A percentile compares a stretch with the other conserved stretches of the same genome.
Evolutionary conservation across 2,888 invertebrate species (phyloP).

Genomic region (Endomychus coccineus): DNA sequence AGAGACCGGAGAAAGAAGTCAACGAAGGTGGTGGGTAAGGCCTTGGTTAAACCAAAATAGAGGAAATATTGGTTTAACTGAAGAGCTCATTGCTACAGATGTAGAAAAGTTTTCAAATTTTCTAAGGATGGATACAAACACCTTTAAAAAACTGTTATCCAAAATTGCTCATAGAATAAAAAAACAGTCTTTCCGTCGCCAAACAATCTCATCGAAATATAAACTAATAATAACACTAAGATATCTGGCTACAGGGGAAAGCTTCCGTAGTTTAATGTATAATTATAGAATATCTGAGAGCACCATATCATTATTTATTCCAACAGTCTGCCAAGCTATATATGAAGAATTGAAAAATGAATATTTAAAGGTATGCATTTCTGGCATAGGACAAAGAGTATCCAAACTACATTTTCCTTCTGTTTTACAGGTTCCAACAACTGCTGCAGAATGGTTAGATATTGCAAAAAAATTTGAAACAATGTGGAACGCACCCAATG

Average conservation of each 20-base stretch:
- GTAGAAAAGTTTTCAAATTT: too few relatives aligned
- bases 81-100: too few relatives aligned
- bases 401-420: neutral
- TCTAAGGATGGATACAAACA: too few relatives aligned
- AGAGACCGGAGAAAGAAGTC: too few relatives aligned
- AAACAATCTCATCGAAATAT: too few relatives aligned
- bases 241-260: constrained; percentile 16
- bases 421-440: constrained; percentile 5
- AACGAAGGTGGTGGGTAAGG: too few relatives aligned
- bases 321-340: constrained; percentile 14
- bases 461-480: constrained; percentile 1
- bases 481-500: constrained; percentile 2
- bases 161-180: too few relatives aligned
- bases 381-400: neutral
- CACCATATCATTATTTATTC: constrained; percentile 15
- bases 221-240: constrained; percentile 13
- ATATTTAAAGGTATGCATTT: constrained; percentile 3
- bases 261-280: constrained; percentile 16
- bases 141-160: too few relatives aligned
- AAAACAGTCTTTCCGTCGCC: too few relatives aligned
- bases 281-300: constrained; percentile 14
- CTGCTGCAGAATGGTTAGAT: neutral
- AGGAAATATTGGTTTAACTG: too few relatives aligned
- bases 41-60: too few relatives aligned
- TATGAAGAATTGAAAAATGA: constrained; percentile 2